phyloP scores from a whole-genome alignment of 2,797 vertebrate species.

The Periophthalmus magnuspinnatus region DNA sequence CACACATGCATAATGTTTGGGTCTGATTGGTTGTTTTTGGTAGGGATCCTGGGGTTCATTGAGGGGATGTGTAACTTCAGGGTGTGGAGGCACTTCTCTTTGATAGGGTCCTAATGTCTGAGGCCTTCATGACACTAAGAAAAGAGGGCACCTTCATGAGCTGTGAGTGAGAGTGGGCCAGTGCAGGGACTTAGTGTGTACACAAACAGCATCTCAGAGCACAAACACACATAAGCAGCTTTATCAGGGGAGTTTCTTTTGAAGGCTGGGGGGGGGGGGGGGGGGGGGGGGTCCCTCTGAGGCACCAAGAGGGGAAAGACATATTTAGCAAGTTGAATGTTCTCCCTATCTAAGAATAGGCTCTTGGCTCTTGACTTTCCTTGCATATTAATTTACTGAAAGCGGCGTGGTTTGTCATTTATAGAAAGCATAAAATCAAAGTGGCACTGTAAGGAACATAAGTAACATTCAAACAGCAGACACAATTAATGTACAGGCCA shows the following conservation, averaged over 20 bases:
- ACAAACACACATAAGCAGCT: constrained; percentile 53
- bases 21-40: constrained; percentile 17
- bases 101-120: constrained; percentile 62
- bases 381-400: constrained; percentile 5
- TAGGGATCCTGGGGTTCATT: constrained; percentile 26
- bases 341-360: constrained; percentile 70
- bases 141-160: constrained; percentile 67
- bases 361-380: constrained; percentile 21
- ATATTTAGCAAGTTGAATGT: constrained; percentile 71
- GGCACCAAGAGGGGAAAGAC: constrained; percentile 40
- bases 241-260: constrained; percentile 68
- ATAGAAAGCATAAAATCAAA: background rate
- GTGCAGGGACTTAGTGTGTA: constrained; percentile 60
- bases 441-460: background rate
- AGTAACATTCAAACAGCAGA: background rate
- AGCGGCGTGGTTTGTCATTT: constrained; percentile 8
- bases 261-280: constrained; percentile 51
- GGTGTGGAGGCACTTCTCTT: constrained; percentile 61
- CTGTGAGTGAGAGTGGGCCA: constrained; percentile 54
- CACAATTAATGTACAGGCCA: background rate
- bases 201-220: constrained; percentile 56
- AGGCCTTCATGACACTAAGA: constrained; percentile 58
- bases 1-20: background rate
- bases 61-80: constrained; percentile 65
- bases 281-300: constrained; percentile 61